Conservation (phyloP, 2,797 vertebrate genomes). For the Ceyx erithaca region DNA sequence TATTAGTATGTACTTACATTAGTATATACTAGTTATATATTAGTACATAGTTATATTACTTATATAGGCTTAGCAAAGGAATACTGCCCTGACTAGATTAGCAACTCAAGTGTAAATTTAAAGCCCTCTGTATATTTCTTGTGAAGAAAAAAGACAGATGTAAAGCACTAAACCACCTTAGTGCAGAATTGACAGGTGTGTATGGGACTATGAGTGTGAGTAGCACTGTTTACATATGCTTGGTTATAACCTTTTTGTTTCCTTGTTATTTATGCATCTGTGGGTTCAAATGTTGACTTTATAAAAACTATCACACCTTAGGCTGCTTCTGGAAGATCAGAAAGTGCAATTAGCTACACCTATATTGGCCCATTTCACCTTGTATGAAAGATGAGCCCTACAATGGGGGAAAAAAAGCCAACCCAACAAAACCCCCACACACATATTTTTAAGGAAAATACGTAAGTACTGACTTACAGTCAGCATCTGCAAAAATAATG, state of each 20-base stretch:
- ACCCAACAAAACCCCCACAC: background rate
- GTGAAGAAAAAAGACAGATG: background rate
- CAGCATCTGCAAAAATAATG: constrained; percentile 99
- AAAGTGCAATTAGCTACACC: background rate
- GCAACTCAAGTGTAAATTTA: background rate
- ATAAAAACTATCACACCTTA: background rate
- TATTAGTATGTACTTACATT: no score
- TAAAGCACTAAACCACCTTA: background rate
- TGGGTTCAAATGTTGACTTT: background rate
- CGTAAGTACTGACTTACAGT: constrained; percentile 86
- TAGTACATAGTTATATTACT: no score
- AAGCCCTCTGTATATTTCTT: background rate
- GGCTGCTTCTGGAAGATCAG: background rate
- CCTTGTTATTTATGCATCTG: background rate
- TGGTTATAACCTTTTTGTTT: background rate
- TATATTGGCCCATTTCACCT: background rate
- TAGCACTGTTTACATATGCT: background rate
- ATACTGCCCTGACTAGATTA: background rate
- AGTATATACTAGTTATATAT: no score
- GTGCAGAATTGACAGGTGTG: background rate
- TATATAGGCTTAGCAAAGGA: background rate
- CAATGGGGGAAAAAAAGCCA: background rate
- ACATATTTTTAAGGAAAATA: background rate
- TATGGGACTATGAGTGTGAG: background rate
- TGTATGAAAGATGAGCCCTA: background rate